Evolutionary conservation across 2,888 invertebrate species (phyloP), one percentile per base, ranked within the genome.

Genomic region (Oligia strigilis): DNA sequence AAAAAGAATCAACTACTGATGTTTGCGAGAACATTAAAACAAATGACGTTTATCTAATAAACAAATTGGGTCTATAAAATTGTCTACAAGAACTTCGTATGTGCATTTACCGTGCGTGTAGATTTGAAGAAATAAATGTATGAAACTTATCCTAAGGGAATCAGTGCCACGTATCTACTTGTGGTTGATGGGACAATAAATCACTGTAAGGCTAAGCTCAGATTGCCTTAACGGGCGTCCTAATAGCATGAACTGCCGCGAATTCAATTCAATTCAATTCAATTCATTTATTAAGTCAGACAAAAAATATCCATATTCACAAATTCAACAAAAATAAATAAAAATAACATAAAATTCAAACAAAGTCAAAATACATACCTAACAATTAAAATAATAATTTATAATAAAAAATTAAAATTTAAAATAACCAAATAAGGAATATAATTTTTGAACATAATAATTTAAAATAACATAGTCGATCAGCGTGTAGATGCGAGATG

Each of bases 11-110:
- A 58, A 40, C 43, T 9, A 36, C 40, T 72, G 74, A 74, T 71
- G 43, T 9, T 2, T 52, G 29, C 17, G 40, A 13, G 14, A 71
- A 66, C 29, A 52, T 72, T 36, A 17, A 70, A 65, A 77, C 23
- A 72, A 74, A 85, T 69, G 43, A 13, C 2, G 2, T 78, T 79
- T 84, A 87, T 88, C 89, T 88, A 67, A 40, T 43, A 84, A 84
- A 87, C 72, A 81, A 84, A 87, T 87, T 62, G 70, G n/a, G 4
- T 14, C 72, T 36, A 77, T 88, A 84, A 87, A 88, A 65, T 73
- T 72, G 46, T 78, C 52, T 8, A 29, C 55, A 62, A 71, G 72
- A 72, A 62, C 83, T 62, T 23, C 72, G 86, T 40, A 75, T 64
- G 43, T 75, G 71, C 64, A 78, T 78, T 82, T 72, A n/a, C 40